Conservation (phyloP, 1,140 invertebrate genomes). For the Bicyclus anynana region DNA sequence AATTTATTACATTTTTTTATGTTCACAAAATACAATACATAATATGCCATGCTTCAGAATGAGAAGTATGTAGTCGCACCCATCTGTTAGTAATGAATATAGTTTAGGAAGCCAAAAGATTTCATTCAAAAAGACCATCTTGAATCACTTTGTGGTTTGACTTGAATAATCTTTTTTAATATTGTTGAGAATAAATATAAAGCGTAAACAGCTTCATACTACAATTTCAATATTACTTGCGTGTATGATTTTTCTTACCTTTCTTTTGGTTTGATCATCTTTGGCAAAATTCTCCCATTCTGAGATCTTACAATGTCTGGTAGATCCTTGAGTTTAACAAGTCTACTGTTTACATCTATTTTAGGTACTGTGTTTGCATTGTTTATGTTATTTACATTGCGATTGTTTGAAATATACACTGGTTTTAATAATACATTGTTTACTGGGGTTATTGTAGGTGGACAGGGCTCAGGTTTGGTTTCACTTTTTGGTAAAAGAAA, state of each 20-base stretch:
- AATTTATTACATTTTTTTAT: too few relatives aligned
- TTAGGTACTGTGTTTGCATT: slow-evolving; percentile 36
- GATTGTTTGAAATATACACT: slow-evolving; percentile 31
- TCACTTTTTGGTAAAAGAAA: slow-evolving; percentile 56
- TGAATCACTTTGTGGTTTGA: too few relatives aligned
- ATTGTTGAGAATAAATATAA: too few relatives aligned
- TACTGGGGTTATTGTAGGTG: slow-evolving; percentile 35
- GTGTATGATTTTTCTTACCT: slow-evolving; percentile 37
- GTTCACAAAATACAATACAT: too few relatives aligned
- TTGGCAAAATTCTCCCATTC: slow-evolving; percentile 51
- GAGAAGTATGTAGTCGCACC: too few relatives aligned
- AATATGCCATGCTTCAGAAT: too few relatives aligned
- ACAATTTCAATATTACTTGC: neutral
- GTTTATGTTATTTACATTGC: slow-evolving; percentile 15
- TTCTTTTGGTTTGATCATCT: slow-evolving; percentile 65
- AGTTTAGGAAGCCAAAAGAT: too few relatives aligned
- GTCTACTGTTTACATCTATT: slow-evolving; percentile 58
- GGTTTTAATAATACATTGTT: slow-evolving; percentile 56
- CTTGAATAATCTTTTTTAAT: too few relatives aligned
- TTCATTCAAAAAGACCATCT: too few relatives aligned
- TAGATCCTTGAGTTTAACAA: slow-evolving; percentile 52
- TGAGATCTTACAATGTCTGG: slow-evolving; percentile 35
- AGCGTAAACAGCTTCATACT: too few relatives aligned
- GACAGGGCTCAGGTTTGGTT: slow-evolving; percentile 29
- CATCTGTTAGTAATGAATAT: too few relatives aligned